Evolutionary conservation across 2,888 invertebrate genomes (phyloP), one percentile per base, ranked within the genome.

Genomic region (Loripinus fragilis): DNA sequence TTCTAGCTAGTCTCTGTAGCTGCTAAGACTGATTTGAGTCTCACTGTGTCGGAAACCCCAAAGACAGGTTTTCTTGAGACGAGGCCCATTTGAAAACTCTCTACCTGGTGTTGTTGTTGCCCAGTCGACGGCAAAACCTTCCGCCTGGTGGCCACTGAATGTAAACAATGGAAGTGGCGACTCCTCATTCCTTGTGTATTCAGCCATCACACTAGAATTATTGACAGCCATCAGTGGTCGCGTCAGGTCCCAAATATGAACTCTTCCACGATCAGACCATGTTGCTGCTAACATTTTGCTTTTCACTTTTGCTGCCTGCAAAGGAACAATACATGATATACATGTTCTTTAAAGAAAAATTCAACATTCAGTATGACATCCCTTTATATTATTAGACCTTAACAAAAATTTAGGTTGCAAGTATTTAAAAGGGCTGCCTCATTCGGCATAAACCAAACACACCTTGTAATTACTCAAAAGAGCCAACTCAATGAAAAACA

Each of bases 101-200:
- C n/a, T n/a, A 92, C 99, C 99, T 86, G 95, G 94, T 83, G 95
- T 95, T 71, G 96, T 95, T 5, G 95, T 94, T 89, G 97, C 97
- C 99, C 99, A 99, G 94, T 98, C 99, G 68, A 99, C 91, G 0
- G 97, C 98, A 95, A 96, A 99, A 2, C 99, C 99, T 95, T 99
- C 99, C 83, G 96, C 95, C 88, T 96, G 96, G 93, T 99, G 99
- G 0, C 99, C 99, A 93, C 95, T 96, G 91, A 99, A 99, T 8
- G 97, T 96, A 92, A 95, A 98, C 10, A 97, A 85, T 0, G 99
- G 97, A 65, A 87, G 60, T 81, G 91, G 81, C 41, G 86, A 90
- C 75, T 92, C 87, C 70, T 91, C 80, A 38, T 88, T 91, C 33
- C 87, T 81, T 12, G 87, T 87, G 78, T 92, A 93, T 23, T 87